Conservation (phyloP, 1,140 invertebrate genomes). For the Drosophila ananassae region DNA sequence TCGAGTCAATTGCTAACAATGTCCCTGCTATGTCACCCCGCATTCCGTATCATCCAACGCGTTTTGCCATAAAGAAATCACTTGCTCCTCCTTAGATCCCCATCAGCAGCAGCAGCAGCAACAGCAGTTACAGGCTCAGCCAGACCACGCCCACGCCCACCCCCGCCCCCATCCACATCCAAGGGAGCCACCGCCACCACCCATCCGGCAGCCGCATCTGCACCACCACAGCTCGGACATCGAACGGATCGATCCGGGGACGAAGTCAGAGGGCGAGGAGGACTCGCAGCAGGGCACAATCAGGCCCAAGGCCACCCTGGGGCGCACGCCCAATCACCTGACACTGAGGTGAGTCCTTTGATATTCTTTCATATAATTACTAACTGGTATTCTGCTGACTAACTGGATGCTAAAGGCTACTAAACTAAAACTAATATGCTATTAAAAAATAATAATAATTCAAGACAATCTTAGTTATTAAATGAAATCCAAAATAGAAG, state of each 20-base stretch:
- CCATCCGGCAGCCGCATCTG: constrained; percentile 71
- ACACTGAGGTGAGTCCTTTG: constrained; percentile 88
- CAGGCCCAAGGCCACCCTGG: constrained; percentile 90
- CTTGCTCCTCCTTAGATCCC: constrained; percentile 63
- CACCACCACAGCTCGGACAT: constrained; percentile 80
- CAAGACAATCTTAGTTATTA: no score
- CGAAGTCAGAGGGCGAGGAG: constrained; percentile 94
- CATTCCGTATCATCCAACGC: constrained; percentile 45
- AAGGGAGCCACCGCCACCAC: constrained; percentile 68
- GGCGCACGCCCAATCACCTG: constrained; percentile 95
- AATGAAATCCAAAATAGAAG: no score
- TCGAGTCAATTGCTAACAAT: constrained; percentile 34
- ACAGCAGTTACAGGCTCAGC: constrained; percentile 52
- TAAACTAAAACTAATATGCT: not conserved
- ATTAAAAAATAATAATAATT: no score
- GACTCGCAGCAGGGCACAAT: constrained; percentile 89
- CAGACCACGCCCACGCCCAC: constrained; percentile 41
- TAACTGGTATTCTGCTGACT: constrained; percentile 34
- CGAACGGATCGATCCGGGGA: constrained; percentile 89
- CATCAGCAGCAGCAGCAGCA: constrained; percentile 61
- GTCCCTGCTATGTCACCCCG: constrained; percentile 4
- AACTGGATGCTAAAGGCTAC: constrained; percentile 18
- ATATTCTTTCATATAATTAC: not conserved
- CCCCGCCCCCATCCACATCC: constrained; percentile 72
- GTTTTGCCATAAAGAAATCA: constrained; percentile 68